phyloP scores from a whole-genome alignment of 2,888 invertebrate genomes.

The Agapostemon virescens region DNA sequence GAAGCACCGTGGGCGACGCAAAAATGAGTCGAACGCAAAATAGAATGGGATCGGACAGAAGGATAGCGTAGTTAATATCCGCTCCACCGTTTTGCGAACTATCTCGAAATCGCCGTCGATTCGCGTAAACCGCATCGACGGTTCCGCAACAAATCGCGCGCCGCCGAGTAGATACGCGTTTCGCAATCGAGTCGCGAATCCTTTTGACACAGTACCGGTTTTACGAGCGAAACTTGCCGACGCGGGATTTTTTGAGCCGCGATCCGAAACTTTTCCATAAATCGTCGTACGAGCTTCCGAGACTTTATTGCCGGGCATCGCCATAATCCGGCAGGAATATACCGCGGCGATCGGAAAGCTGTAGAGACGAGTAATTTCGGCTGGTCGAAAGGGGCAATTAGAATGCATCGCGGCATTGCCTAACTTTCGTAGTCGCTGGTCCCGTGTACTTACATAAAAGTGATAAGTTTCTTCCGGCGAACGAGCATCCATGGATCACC shows the following conservation, averaged over 20 bases:
- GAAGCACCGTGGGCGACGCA: background rate
- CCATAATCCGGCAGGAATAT: conserved; percentile 36
- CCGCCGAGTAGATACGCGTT: background rate
- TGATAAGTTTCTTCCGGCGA: conserved; percentile 63
- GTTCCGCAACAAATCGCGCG: background rate
- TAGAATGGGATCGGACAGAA: too few relatives aligned
- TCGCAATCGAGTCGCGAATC: background rate
- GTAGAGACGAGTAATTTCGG: conserved; percentile 47
- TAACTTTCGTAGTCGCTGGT: conserved; percentile 53
- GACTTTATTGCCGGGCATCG: conserved; percentile 35
- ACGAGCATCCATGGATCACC: conserved; percentile 59
- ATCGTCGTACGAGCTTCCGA: conserved; percentile 14
- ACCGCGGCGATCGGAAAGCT: conserved; percentile 33
- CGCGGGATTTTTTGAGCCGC: background rate
- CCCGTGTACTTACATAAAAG: conserved; percentile 50
- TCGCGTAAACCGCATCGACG: background rate
- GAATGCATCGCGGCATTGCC: conserved; percentile 55
- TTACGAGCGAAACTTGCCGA: conserved; percentile 10
- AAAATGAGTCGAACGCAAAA: background rate
- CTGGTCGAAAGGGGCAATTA: conserved; percentile 49
- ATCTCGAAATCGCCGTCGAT: background rate
- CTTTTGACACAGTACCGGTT: conserved; percentile 19
- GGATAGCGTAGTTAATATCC: too few relatives aligned
- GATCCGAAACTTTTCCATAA: conserved; percentile 32
- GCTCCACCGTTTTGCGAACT: background rate